Evolutionary conservation across 2,888 invertebrate genomes (phyloP).

Genomic region (Noctua janthina): DNA sequence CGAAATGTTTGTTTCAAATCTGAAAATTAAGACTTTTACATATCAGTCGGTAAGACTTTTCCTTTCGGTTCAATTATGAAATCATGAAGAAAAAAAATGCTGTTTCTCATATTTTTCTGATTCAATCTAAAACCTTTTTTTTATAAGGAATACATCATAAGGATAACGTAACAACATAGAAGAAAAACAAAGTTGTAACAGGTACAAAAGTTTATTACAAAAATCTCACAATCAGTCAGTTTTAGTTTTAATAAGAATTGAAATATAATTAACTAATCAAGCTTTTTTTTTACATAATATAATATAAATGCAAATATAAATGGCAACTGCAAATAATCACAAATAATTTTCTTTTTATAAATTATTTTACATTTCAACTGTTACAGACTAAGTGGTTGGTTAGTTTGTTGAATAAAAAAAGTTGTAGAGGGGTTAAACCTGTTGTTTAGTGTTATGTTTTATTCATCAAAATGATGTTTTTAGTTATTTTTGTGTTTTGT

Average conservation of each 20-base stretch:
- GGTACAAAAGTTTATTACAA: slow-evolving; percentile 84
- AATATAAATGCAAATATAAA: slow-evolving; percentile 64
- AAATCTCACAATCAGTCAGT: slow-evolving; percentile 79
- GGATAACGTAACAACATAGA: background rate
- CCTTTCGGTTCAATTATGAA: background rate
- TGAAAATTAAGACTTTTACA: background rate
- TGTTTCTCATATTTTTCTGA: background rate
- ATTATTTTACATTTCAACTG: slow-evolving; percentile 25
- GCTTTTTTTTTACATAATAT: slow-evolving; percentile 41
- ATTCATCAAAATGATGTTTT: background rate
- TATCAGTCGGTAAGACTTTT: background rate
- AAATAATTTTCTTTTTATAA: slow-evolving; percentile 21
- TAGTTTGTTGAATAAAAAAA: background rate
- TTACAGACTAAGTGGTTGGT: background rate
- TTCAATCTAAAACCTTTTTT: background rate
- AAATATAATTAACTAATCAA: slow-evolving; percentile 59
- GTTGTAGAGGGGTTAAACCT: background rate
- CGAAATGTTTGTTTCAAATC: background rate
- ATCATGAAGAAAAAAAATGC: background rate
- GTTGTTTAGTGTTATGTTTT: background rate
- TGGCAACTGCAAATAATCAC: slow-evolving; percentile 59
- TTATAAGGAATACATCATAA: background rate
- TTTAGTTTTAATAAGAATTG: slow-evolving; percentile 67
- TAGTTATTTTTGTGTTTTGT: background rate
- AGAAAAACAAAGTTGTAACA: slow-evolving; percentile 70